phyloP scores from a whole-genome alignment of 2,113 vertebrate species.

The Tupaia tana region DNA sequence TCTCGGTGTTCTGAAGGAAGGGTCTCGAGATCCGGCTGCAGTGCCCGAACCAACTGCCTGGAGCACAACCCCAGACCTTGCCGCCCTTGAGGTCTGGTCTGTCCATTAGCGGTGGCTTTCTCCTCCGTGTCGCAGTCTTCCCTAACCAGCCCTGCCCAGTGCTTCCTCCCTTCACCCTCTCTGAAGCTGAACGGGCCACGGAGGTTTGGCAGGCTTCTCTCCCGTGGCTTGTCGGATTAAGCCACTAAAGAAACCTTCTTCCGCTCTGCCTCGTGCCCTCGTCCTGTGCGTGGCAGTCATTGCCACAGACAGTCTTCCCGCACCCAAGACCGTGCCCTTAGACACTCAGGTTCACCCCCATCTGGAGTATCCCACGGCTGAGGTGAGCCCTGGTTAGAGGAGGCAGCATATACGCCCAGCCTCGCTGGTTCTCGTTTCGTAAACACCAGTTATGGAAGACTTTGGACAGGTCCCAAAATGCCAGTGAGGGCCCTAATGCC shows the following conservation, averaged over 20 bases:
- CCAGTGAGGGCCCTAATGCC: not conserved
- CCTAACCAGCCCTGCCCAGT: not conserved
- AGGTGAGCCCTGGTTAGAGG: not conserved
- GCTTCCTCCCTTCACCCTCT: not conserved
- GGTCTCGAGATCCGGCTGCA: not conserved
- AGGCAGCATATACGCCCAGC: not conserved
- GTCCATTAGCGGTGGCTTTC: rapidly evolving
- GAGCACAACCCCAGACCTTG: too few relatives aligned
- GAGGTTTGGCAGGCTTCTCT: not conserved
- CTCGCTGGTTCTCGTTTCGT: not conserved
- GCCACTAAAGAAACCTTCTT: not conserved
- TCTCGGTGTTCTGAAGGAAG: not conserved
- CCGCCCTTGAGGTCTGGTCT: not conserved
- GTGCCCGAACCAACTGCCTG: not conserved
- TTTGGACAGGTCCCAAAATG: not conserved
- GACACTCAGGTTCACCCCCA: not conserved
- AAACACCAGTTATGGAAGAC: not conserved
- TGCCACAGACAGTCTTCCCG: not conserved
- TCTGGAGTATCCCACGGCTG: not conserved
- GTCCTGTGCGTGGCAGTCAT: not conserved
- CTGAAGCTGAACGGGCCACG: not conserved
- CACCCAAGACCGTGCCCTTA: not conserved
- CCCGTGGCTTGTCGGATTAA: not conserved
- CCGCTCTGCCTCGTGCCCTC: not conserved
- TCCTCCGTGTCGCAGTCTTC: not conserved